A percentile compares a stretch with the other conserved stretches of the same genome.
Conservation (phyloP, 1,140 invertebrate genomes). For the Stenopsyche tienmushanensis region DNA sequence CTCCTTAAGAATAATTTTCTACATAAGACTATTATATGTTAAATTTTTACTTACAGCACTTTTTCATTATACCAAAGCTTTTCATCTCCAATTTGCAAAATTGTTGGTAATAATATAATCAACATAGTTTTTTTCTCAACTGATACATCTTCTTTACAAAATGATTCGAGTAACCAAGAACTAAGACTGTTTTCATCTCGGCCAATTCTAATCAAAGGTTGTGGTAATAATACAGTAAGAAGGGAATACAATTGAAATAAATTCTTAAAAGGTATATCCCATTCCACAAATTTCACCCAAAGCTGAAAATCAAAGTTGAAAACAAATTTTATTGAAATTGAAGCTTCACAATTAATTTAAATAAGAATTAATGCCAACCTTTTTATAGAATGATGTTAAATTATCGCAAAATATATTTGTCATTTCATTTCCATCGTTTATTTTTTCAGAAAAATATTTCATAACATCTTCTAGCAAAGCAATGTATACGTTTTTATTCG, state of each 20-base stretch:
- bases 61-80: constrained; percentile 8
- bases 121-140: constrained; percentile 12
- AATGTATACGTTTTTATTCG: neutral
- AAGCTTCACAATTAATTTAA: neutral
- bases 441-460: constrained; percentile 13
- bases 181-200: neutral
- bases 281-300: constrained; percentile 26
- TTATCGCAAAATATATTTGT: neutral
- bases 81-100: neutral
- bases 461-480: constrained; percentile 5
- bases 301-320: constrained; percentile 23
- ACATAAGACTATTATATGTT: neutral
- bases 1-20: neutral
- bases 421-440: neutral
- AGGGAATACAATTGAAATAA: constrained; percentile 24
- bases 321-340: constrained; percentile 6
- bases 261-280: neutral
- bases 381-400: neutral
- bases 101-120: constrained; percentile 15
- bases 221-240: constrained; percentile 22
- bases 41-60: neutral
- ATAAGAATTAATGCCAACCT: constrained; percentile 3
- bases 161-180: constrained; percentile 8
- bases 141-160: neutral
- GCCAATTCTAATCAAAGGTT: constrained; percentile 14